Evolutionary conservation across 37 sponge, comb jelly and placozoan species (phyloP), one percentile per base, ranked within the genome.

Genomic region (Beroe forskalii): DNA sequence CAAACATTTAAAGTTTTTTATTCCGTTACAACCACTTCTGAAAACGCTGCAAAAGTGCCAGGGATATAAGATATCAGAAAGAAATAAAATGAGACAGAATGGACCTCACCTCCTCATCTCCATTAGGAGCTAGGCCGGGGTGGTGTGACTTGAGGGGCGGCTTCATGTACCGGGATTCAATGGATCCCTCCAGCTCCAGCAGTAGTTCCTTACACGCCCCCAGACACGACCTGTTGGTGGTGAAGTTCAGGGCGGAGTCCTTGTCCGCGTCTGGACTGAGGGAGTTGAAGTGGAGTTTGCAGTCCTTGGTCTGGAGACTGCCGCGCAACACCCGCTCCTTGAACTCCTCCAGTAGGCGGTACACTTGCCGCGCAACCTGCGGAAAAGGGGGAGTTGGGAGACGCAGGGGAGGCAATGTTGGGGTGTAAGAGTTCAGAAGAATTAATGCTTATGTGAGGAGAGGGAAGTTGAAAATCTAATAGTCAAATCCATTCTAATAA

Each of bases 91-190:
- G 17, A 55, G 17, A 17, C 17, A 20, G 17, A 55, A 20, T 55
- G 17, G 60, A 20, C 60, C 60, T 63, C 23, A 63, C 66, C 66
- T 63, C 75, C 38, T 37, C 75, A 32, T 72, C 75, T 1, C 1
- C 30, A 39, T 72, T 37, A 1, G 37, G 40, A 35, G 75, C 75
- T 37, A 35, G 75, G 31, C 40, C 38, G 38, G 75, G 75, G 39
- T 72, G 75, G 31, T 72, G 75, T 36, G 75, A 72, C 62, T 89
- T 89, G 33, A 97, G 91, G 0, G 97, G 97, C 17, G 96, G 96
- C 60, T 95, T 95, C 63, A 97, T 89, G 62, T 93, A 94, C 43
- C 91, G 72, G 25, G 94, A 76, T 36, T 93, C 92, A 0, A 95
- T 75, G 30, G 62, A 42, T 1, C 38, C 62, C 76, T 97, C 96